These are phyloP conservation scores for Theretra japonica DNA, from an alignment of 2,888 invertebrate genomes.

Conservation along the genomic window DNA sequence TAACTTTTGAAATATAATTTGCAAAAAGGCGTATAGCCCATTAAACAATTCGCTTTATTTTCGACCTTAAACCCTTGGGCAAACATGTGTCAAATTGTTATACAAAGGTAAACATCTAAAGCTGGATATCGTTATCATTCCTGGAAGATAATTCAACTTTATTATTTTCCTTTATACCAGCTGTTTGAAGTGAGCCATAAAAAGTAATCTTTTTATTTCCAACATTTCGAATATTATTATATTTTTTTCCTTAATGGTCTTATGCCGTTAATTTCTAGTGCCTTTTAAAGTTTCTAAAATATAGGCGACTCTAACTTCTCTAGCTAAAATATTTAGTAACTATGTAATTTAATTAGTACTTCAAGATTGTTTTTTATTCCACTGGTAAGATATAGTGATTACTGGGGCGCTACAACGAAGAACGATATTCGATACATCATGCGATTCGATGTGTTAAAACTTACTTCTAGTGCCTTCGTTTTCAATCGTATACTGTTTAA, in stretches of 20 bases:
- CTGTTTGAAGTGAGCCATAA: background rate
- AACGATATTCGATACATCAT: too few relatives aligned
- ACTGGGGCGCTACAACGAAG: too few relatives aligned
- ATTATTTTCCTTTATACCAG: conserved; percentile 1
- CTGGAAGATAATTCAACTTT: background rate
- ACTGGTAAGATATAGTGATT: too few relatives aligned
- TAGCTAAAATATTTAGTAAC: too few relatives aligned
- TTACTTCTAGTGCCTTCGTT: too few relatives aligned
- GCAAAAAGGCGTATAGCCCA: background rate
- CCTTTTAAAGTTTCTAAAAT: too few relatives aligned
- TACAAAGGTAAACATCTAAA: background rate
- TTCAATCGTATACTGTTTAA: too few relatives aligned
- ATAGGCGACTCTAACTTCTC: too few relatives aligned
- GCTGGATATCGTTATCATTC: background rate
- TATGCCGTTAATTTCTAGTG: too few relatives aligned
- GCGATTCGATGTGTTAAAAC: too few relatives aligned
- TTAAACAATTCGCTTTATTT: background rate
- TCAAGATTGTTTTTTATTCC: too few relatives aligned
- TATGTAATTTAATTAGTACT: too few relatives aligned
- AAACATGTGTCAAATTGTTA: background rate
- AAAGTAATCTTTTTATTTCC: background rate
- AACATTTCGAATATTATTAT: background rate
- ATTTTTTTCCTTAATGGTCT: background rate
- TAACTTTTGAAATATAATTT: background rate
- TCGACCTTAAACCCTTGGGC: background rate